Base-by-base conservation (phyloP, 2,113 vertebrate species). In the Malaclemys terrapin region DNA sequence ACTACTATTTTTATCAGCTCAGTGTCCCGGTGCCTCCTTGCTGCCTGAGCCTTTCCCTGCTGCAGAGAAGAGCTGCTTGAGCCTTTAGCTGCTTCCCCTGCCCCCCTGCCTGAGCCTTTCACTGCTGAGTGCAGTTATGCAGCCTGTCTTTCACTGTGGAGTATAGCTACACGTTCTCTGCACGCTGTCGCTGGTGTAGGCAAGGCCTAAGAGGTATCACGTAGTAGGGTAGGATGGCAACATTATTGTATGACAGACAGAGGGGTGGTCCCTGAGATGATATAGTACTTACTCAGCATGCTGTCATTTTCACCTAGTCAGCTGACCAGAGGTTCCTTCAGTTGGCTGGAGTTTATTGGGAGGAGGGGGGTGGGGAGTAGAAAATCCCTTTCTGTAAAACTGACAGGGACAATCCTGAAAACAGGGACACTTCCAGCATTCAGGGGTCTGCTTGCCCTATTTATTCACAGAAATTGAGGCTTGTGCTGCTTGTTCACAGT, bases 401-500 rank as follows among this genome's bases (percentile, higher is more conserved):
- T 84, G 65, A 85, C 90, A 94, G 5, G 62, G 6, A 0, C 53
- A 65, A 6, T 0, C 0, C 4, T 35, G 49, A 79, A 86, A 89
- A 62, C 9, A 89, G 13, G 0, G 0, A 50, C 45, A 29, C 75
- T 69, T 16, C 12, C 10, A 22, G 42, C 57, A 72, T 22, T 85
- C 72, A 8, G 49, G 59, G 25, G 53, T 79, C 50, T 22, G 84
- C 3, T 2, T 56, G 7, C 10, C 88, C 89, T 82, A 69, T 93
- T 92, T 85, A 42, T 42, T 87, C 8, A 6, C 12, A 76, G 31
- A 52, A 59, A 59, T 4, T 42, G 35, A 76, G 1, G 6, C 17
- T 65, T 50, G 24, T 69, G 13, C 1, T 88, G 4, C 4, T 6
- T 0, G 0, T 62, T 78, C 3, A 3, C 29, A 87, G 1, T 2